phyloP scores from a whole-genome alignment of 1,140 invertebrate genomes.

The Panulirus ornatus region DNA sequence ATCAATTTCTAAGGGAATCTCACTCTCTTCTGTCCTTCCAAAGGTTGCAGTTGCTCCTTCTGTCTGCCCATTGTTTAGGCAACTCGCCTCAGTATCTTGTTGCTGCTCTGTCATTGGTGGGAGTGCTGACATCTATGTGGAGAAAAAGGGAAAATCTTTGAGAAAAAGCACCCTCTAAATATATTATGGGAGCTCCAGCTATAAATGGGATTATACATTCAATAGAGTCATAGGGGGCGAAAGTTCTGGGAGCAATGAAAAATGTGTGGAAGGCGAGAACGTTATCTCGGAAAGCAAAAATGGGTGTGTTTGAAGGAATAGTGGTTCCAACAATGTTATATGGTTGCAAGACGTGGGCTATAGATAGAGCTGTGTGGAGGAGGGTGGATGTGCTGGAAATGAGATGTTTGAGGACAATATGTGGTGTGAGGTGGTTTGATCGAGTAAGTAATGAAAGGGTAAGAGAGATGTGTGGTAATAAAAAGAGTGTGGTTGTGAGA shows the following conservation, averaged over 20 bases:
- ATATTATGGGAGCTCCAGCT: not conserved
- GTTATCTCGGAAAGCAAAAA: not conserved
- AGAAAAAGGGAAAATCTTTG: not conserved
- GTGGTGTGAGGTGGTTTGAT: no score
- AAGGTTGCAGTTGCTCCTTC: constrained; percentile 2
- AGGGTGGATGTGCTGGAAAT: no score
- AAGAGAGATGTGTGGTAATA: no score
- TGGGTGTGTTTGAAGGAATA: no score
- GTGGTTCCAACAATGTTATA: no score
- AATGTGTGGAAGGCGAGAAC: not conserved
- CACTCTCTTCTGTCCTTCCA: not conserved
- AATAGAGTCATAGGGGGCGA: no score
- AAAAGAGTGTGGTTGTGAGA: no score
- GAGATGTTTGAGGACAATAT: no score
- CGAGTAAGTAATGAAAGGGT: no score
- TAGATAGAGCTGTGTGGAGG: no score
- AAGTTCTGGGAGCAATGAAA: not conserved
- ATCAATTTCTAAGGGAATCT: not conserved
- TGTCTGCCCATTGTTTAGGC: not conserved
- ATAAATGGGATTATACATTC: no score
- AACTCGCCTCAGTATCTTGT: not conserved
- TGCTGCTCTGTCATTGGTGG: not conserved
- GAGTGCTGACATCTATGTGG: not conserved
- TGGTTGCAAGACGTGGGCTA: no score
- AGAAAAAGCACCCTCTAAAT: not conserved